Evolutionary conservation across 2,113 vertebrate genomes (phyloP).

Genomic region (Rana temporaria): DNA sequence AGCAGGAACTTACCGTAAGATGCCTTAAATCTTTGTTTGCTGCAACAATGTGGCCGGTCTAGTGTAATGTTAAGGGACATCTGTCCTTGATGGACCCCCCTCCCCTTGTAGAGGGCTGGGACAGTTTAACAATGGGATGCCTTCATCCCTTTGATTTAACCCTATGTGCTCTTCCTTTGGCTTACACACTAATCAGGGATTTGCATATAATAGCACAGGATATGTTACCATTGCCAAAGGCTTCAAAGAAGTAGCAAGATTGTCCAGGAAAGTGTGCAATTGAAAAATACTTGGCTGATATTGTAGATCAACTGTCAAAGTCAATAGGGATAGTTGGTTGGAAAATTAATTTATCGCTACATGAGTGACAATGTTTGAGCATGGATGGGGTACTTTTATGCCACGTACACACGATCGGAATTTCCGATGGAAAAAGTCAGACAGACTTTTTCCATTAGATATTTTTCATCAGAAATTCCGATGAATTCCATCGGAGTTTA

Average conservation of each 20-base stretch:
- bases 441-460: no score
- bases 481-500: no score
- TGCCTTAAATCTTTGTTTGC: background rate
- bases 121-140: slow-evolving; percentile 28
- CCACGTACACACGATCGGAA: no score
- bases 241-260: background rate
- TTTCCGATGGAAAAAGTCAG: no score
- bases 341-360: background rate
- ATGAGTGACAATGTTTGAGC: no score
- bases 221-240: background rate
- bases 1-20: background rate
- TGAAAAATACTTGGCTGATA: background rate
- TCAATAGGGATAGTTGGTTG: background rate
- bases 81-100: slow-evolving; percentile 12
- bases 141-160: slow-evolving; percentile 11
- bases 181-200: background rate
- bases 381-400: no score
- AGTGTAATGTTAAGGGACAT: slow-evolving; percentile 17
- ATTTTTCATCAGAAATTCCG: no score
- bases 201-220: background rate
- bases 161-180: background rate
- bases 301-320: background rate
- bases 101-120: background rate
- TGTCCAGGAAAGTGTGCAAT: no score
- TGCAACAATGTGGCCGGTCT: slow-evolving; percentile 9